Evolutionary conservation across 2,797 vertebrate species (phyloP).

Genomic region (Takifugu ocellatus): DNA sequence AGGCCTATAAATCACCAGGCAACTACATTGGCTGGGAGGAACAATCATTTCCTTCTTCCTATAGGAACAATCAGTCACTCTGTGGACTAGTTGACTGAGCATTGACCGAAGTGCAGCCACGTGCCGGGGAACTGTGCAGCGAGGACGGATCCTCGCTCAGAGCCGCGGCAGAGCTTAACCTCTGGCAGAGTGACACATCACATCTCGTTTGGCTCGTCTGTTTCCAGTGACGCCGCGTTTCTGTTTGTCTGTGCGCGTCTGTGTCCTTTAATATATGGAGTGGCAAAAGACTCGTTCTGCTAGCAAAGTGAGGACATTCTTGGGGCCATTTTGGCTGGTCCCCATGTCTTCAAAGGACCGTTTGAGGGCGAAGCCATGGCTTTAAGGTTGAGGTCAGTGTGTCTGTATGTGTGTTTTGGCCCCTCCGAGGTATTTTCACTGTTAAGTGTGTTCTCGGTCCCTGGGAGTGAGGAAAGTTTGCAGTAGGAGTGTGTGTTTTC

Average conservation of each 20-base stretch:
- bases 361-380: too few species aligned
- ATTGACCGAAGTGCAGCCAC: constrained; percentile 52
- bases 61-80: constrained; percentile 58
- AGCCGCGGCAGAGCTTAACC: constrained; percentile 52
- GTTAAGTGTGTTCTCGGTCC: neutral
- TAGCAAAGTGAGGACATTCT: too few species aligned
- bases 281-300: too few species aligned
- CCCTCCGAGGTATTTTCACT: neutral
- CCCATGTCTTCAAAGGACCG: too few species aligned
- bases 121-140: constrained; percentile 29
- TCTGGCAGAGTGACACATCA: constrained; percentile 53
- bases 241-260: constrained; percentile 1
- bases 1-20: constrained; percentile 60
- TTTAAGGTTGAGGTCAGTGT: too few species aligned
- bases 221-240: constrained; percentile 51
- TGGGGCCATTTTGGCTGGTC: too few species aligned
- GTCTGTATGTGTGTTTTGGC: too few species aligned
- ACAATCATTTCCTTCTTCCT: constrained; percentile 52
- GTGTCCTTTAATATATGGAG: neutral
- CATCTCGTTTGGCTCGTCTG: constrained; percentile 55
- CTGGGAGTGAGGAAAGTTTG: neutral
- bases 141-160: constrained; percentile 35
- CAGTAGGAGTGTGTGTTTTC: constrained; percentile 15
- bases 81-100: constrained; percentile 50
- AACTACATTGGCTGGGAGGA: constrained; percentile 50